Conservation (phyloP, 1,140 invertebrate species). For the Dufourea novaeangliae region DNA sequence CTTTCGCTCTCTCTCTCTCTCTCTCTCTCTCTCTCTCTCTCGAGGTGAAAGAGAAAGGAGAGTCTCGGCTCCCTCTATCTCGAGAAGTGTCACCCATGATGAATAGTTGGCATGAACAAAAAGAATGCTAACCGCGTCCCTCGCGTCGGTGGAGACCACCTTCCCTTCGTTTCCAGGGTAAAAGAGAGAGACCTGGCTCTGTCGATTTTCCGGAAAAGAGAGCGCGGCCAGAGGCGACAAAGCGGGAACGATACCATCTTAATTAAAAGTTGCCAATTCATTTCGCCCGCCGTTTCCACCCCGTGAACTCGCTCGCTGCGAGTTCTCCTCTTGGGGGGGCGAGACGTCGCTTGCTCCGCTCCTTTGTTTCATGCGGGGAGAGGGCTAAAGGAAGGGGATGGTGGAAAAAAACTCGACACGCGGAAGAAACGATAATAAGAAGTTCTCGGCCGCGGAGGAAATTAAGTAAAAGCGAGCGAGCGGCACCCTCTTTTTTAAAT, state of each 20-base stretch:
- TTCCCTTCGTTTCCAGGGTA: conserved; percentile 18
- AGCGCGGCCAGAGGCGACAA: conserved; percentile 46
- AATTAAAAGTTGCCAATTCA: conserved; percentile 83
- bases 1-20: no score
- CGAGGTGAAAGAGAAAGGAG: conserved; percentile 33
- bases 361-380: conserved; percentile 74
- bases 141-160: conserved; percentile 60
- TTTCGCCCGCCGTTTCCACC: conserved; percentile 71
- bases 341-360: conserved; percentile 59
- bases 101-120: conserved; percentile 82
- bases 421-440: conserved; percentile 77
- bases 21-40: no score
- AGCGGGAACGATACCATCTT: conserved; percentile 79
- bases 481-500: conserved; percentile 42
- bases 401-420: conserved; percentile 62
- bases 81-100: conserved; percentile 81
- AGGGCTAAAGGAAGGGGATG: conserved; percentile 32
- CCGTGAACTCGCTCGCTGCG: conserved; percentile 56
- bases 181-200: conserved; percentile 9
- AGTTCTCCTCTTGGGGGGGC: background rate
- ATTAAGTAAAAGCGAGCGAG: conserved; percentile 70
- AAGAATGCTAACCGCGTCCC: conserved; percentile 79
- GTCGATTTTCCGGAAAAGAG: conserved; percentile 63
- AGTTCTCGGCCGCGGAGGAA: conserved; percentile 74
- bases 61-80: conserved; percentile 75